Percentiles rank a stretch among this genome's conserved stretches.
Evolutionary conservation across 2,797 vertebrate genomes (phyloP).

Genomic region (Staurois parvus): DNA sequence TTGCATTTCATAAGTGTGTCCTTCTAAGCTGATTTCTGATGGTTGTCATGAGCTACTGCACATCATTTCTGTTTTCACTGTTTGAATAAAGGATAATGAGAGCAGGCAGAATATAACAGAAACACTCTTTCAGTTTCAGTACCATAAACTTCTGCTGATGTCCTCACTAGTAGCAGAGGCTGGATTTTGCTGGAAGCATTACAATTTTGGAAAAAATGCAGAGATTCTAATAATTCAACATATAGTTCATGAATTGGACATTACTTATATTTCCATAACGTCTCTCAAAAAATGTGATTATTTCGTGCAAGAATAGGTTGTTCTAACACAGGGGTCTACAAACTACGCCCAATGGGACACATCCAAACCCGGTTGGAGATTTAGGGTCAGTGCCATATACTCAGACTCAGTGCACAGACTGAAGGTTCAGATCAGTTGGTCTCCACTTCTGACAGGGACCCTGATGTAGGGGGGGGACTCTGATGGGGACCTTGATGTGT

Average conservation of each 20-base stretch:
- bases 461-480: no score
- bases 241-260: neutral
- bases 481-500: no score
- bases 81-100: neutral
- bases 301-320: no score
- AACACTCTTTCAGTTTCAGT: neutral
- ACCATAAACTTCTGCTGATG: neutral
- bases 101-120: neutral
- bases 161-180: neutral
- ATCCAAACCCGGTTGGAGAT: no score
- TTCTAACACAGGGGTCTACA: no score
- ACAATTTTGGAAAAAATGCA: no score
- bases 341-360: no score
- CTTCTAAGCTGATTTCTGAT: neutral
- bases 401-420: no score
- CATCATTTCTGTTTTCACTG: neutral
- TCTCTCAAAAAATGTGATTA: no score
- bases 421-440: no score
- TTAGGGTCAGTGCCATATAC: no score
- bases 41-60: neutral
- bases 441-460: no score
- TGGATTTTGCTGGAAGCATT: neutral
- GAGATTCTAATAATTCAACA: neutral
- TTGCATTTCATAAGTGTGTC: neutral
- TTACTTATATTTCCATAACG: neutral